Evolutionary conservation across 2,797 vertebrate genomes (phyloP), one percentile per base, ranked within the genome.

Genomic region (Onychomys torridus): DNA sequence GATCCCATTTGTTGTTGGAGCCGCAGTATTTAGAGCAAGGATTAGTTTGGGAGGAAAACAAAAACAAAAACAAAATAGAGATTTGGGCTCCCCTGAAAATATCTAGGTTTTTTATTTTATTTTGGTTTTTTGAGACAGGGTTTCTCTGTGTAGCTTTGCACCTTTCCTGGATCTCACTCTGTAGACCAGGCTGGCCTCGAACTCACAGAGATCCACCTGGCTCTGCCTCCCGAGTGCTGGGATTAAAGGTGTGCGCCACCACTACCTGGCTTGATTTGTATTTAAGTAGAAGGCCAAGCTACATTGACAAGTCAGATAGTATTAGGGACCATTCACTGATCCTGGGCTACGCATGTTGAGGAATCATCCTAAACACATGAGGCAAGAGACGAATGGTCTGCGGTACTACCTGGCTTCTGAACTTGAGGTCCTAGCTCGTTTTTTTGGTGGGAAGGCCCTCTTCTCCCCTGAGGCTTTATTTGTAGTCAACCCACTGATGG

Each of bases 401-500:
- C 85, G 52, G 78, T 23, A 73, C 65, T 29, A 76, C 75, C 77
- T 65, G 65, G 63, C 37, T 86, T 95, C 67, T 49, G 46, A 73
- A 73, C 52, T 27, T 95, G 34, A 81, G 89, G 93, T 49, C 43
- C 55, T 34, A 89, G 75, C 61, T 92, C n/a, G 46, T 73, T 90
- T 92, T 92, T 23, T 52, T 23, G 17, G 6, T 69, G 21, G 32
- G 77, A 49, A 85, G n/a, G 37, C 63, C 77, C n/a, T 79, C n/a
- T 79, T 84, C 40, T 52, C 25, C 71, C 59, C 23, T 3, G 52
- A 95, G 59, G 87, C 29, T 97, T 81, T 73, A 61, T 57, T 77
- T 96, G 87, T 29, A 73, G 88, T 46, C 65, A 34, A 81, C 6
- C 21, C 17, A 77, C 85, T 43, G 84, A 93, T 76, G 43, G 71